These are phyloP conservation scores for Edolisoma coerulescens DNA, from an alignment of 2,113 vertebrate genomes.

Conservation along the genomic window DNA sequence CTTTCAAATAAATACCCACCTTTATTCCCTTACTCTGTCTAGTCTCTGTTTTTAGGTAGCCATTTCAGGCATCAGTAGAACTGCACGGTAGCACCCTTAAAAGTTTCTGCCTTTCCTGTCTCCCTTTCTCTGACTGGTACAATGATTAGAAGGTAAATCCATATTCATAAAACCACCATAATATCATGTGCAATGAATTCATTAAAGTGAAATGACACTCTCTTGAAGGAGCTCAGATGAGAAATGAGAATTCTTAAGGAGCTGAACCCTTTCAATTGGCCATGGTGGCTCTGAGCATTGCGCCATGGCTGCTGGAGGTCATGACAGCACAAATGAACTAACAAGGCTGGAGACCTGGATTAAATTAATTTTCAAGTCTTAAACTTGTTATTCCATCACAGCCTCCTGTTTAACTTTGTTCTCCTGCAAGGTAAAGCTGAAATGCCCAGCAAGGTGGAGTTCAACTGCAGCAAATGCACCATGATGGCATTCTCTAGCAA, in stretches of 20 bases:
- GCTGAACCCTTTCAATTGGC: neutral
- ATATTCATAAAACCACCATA: slow-evolving; percentile 41
- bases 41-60: too few species aligned
- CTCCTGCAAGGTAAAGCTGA: neutral
- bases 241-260: slow-evolving; percentile 4
- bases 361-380: neutral
- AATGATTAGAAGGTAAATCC: slow-evolving; percentile 24
- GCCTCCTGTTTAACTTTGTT: neutral
- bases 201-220: slow-evolving; percentile 7
- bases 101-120: neutral
- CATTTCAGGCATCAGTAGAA: too few species aligned
- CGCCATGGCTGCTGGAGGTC: neutral
- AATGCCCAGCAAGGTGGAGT: neutral
- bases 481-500: neutral
- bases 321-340: neutral
- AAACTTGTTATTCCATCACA: neutral
- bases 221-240: neutral
- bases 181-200: slow-evolving; percentile 13
- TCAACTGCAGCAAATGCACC: neutral
- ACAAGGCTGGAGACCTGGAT: neutral
- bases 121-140: neutral
- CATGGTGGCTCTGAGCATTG: neutral
- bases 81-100: neutral
- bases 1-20: too few species aligned
- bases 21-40: too few species aligned